Evolutionary conservation across 2,888 invertebrate genomes (phyloP).

Genomic region (Serripes groenlandicus): DNA sequence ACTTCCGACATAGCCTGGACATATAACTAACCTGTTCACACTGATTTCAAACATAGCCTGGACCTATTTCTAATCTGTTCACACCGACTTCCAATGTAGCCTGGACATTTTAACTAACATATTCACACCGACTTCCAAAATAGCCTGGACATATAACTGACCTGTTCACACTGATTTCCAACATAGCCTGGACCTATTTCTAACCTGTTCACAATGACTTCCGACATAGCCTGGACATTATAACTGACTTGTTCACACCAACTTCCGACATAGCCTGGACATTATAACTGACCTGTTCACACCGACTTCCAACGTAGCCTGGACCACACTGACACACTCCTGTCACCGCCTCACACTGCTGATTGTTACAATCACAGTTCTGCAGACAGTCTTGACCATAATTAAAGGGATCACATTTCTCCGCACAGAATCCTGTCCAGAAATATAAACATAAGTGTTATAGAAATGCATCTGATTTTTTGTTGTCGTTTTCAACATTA

Average conservation of each 20-base stretch:
- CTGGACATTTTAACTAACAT: neutral
- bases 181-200: conserved; percentile 72
- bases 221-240: conserved; percentile 39
- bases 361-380: conserved; percentile 91
- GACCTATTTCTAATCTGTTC: conserved; percentile 75
- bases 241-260: neutral
- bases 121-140: too few species aligned
- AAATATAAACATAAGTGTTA: too few species aligned
- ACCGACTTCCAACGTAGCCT: conserved; percentile 71
- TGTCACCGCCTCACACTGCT: conserved; percentile 88
- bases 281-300: conserved; percentile 65
- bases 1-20: too few species aligned
- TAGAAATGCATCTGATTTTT: too few species aligned
- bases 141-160: conserved; percentile 26
- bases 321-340: conserved; percentile 77
- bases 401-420: conserved; percentile 88
- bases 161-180: conserved; percentile 71
- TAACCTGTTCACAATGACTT: conserved; percentile 75
- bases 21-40: conserved; percentile 68
- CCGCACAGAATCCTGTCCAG: conserved; percentile 60
- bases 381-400: conserved; percentile 92
- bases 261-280: neutral
- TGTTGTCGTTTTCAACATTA: too few species aligned
- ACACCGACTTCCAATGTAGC: conserved; percentile 69
- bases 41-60: conserved; percentile 68